Evolutionary conservation across 2,888 invertebrate species (phyloP).

Genomic region (Ommatoiulus sabulosus): DNA sequence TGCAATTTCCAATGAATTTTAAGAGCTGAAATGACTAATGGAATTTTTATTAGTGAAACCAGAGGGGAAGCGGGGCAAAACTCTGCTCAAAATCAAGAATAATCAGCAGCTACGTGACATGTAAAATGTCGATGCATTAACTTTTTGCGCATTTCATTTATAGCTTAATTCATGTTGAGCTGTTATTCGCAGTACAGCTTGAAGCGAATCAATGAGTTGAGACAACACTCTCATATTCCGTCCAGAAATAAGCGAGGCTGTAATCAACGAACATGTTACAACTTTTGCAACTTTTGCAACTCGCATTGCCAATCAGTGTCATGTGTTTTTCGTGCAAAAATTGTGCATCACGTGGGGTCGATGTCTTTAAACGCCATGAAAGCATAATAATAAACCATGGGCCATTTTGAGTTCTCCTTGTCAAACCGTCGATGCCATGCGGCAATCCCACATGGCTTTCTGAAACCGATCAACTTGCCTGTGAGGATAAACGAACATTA

Average conservation of each 20-base stretch:
- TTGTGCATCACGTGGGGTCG: neutral
- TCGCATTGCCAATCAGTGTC: neutral
- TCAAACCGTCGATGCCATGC: neutral
- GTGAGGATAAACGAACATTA: conserved; percentile 3
- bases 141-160: neutral
- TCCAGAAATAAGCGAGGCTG: neutral
- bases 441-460: neutral
- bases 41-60: conserved; percentile 23
- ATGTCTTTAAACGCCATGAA: neutral
- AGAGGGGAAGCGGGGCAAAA: neutral
- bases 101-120: conserved; percentile 20
- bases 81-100: conserved; percentile 17
- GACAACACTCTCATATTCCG: neutral
- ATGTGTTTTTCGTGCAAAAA: too few relatives aligned
- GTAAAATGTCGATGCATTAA: conserved; percentile 8
- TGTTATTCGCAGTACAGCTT: neutral
- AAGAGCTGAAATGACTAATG: conserved; percentile 36
- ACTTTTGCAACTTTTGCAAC: neutral
- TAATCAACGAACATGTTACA: neutral
- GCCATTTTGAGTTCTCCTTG: neutral
- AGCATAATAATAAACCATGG: neutral
- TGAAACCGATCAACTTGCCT: neutral
- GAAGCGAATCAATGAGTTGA: neutral
- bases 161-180: conserved; percentile 27
- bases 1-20: conserved; percentile 19